Base-by-base conservation (phyloP, 2,113 vertebrate genomes). In the Bolborhynchus lineola region DNA sequence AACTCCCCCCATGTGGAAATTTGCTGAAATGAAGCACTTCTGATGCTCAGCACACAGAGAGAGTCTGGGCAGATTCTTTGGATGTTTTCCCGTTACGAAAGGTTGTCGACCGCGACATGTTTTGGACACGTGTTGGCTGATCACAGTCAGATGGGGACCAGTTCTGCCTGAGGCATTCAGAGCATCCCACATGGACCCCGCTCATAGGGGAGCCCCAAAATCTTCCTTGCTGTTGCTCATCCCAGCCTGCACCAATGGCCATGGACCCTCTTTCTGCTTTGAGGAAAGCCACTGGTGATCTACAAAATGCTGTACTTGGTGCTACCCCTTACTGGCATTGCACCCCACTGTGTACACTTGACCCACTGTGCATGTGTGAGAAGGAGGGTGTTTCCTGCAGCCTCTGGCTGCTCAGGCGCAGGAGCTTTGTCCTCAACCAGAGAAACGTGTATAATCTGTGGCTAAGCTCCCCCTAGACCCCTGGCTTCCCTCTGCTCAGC, bases 391-490 rank as follows among this genome's bases (percentile, higher is more conserved):
- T 42, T 91, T 89, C 44, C 74, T 2, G 10, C 0, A 2, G 52
- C 26, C 11, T 28, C 65, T 3, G 37, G 62, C 92, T 90, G 64
- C 53, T 68, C 0, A 2, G 71, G 39, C 0, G 0, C 0, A 0
- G 59, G 50, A 77, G 82, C 88, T 95, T 94, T 97, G 93, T 95
- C 84, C 70, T 87, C 6, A 0, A 11, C 59, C 78, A 92, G 29
- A 87, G 88, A 88, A 78, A 95, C 0, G 41, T 93, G 83, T 63
- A 95, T 96, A 94, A 96, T 94, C 95, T 95, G 72, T 87, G 89
- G 49, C 74, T 96, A 93, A 95, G 70, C 92, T 85, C 49, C 74
- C 67, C 39, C 65, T 65, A 41, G 90, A 74, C 77, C 77, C 78
- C 65, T 83, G 89, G 86, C 86, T 87, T 69, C 37, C 25, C 70